phyloP scores from a whole-genome alignment of 2,797 vertebrate genomes.

The Acipenser oxyrinchus region DNA sequence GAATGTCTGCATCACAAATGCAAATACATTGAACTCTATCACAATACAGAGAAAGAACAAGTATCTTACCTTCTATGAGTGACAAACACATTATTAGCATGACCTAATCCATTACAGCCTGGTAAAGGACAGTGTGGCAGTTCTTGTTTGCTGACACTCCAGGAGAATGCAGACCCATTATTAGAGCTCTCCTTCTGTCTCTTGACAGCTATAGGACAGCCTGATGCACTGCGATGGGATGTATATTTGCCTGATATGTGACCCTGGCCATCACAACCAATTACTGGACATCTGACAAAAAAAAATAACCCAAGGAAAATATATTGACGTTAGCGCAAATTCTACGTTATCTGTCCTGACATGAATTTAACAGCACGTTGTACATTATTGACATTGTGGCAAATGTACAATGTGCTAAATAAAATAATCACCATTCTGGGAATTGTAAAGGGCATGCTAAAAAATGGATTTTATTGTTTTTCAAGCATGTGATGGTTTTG shows the following conservation, averaged over 20 bases:
- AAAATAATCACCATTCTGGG: slow-evolving; percentile 1
- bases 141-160: slow-evolving; percentile 97
- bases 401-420: slow-evolving; percentile 5
- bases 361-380: not conserved
- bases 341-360: not conserved
- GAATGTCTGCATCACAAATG: no score
- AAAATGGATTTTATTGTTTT: no score
- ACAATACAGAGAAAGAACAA: no score
- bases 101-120: slow-evolving; percentile 96
- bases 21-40: no score
- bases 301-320: slow-evolving; percentile 39
- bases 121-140: slow-evolving; percentile 95
- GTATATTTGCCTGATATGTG: slow-evolving; percentile 99
- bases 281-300: slow-evolving; percentile 81
- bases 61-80: slow-evolving; percentile 91
- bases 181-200: slow-evolving; percentile 93
- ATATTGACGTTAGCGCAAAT: not conserved
- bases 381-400: slow-evolving; percentile 7
- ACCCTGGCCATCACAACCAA: slow-evolving; percentile 96
- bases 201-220: slow-evolving; percentile 94
- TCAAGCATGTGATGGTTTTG: no score
- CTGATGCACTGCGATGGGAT: slow-evolving; percentile 93
- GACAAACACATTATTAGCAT: slow-evolving; percentile 98
- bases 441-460: not conserved
- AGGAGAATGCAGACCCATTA: slow-evolving; percentile 85